Evolutionary conservation across 2,888 invertebrate genomes (phyloP), one percentile per base, ranked within the genome.

Genomic region (Drosophila kambysellisi): DNA sequence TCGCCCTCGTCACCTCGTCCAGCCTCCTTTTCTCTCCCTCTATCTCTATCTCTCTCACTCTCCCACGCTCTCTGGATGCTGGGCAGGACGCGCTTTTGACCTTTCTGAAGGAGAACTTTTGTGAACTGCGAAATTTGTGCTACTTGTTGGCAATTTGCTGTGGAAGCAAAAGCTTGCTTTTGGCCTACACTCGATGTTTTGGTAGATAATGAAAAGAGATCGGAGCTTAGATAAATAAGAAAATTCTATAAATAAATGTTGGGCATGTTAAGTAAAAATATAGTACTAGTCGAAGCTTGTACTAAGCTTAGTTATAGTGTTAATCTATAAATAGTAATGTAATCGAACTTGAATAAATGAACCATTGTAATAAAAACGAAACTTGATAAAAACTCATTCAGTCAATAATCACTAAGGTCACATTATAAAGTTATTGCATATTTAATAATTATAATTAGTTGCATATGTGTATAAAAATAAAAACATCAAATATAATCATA

Each of bases 101-200:
- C 86, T 87, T 87, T 89, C 75, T 87, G 86, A 89, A 87, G 86
- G 90, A 87, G 81, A 89, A 46, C 46, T 84, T 89, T 59, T 35
- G 61, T 65, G 61, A 74, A 74, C 68, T 62, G 67, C 50, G 43
- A 43, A 64, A 65, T 59, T 43, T 33, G 39, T 48, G 62, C 61
- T 65, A 70, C 65, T 76, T 76, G 76, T 76, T 76, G 71, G 65
- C 56, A 33, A 41, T 15, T 46, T 43, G 35, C 8, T 39, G 46
- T 11, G 39, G 32, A 12, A 35, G 29, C 17, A 29, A 17, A 58
- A 54, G 52, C 57, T 62, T 48, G 39, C 39, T 25, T 41, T 52
- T 71, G 25, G 43, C 46, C 25, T 7, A 11, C 9, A n/a, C 17
- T 50, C 43, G 4, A 12, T 4, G 30, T 51, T 39, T 20, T 15